Base-by-base conservation (phyloP, 2,797 vertebrate species). In the Notamacropus eugenii region DNA sequence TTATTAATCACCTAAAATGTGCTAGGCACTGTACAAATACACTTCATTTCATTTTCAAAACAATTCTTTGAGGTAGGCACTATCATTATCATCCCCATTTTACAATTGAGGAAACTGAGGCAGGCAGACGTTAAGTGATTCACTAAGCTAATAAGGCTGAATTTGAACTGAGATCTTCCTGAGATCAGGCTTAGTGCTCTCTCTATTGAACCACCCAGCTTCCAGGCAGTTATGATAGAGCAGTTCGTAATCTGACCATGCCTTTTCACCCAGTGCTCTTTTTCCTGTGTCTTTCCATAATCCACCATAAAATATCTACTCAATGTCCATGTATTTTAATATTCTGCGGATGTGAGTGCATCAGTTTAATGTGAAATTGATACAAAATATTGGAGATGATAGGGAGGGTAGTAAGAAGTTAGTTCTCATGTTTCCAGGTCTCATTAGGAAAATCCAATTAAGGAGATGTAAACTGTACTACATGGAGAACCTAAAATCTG, bases 341-440 rank as follows among this genome's bases (percentile, higher is more conserved):
- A 87, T 87, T 50, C 74, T 87, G 74, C 1, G 1, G 40, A 87
- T 87, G 9, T 34, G 24, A 87, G 40, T 50, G 22, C 40, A 87
- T 87, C 74, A 87, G 74, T 87, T 94, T 28, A 59, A 22, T n/a
- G 14, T 55, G 52, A 19, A 19, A 46, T 56, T n/a, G 50, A 92
- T 5, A 27, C 0, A 52, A 55, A 28, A n/a, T 19, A 3, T 0
- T 52, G 5, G 6, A 11, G 57, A 46, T 5, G 13, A 13, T 0
- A 11, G 74, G 93, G 90, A 19, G 24, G 54, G 67, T 28, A 91
- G 11, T 56, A 22, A 55, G 16, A 55, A 91, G 29, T 22, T 16
- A 91, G 90, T 34, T 91, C 31, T 54, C 16, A 5, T 54, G 56
- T 40, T 91, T 28, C 58, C 40, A 92, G 24, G 55, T 0, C 13